Base-by-base conservation (phyloP, 2,797 vertebrate species). In the Martes flavigula region DNA sequence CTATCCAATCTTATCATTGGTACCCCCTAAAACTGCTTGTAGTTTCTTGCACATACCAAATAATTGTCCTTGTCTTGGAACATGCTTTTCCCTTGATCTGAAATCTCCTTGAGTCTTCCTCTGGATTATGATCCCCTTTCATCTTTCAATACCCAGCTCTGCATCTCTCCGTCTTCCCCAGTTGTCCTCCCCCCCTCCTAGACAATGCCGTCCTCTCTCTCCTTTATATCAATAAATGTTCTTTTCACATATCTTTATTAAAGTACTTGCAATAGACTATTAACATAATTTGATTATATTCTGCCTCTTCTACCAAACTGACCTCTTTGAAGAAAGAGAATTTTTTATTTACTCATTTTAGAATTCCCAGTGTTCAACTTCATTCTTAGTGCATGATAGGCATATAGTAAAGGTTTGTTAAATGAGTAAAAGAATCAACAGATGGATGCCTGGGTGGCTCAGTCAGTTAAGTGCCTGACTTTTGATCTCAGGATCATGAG, bases 261-360 rank as follows among this genome's bases (percentile, higher is more conserved):
- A 93, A 90, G n/a, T 12, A 84, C 14, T 91, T 70, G 30, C 2
- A 89, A 25, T 4, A 86, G 6, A 83, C 43, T 79, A 64, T 62
- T 84, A 38, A 88, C 84, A 70, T 60, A 86, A 86, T 85, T 89
- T 97, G 40, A 91, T 89, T 70, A 86, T 78, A 77, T 64, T 84
- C 51, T 54, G 4, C 38, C 10, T 86, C 58, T 32, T 94, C 77
- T 90, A 40, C 64, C 40, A 78, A 40, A 87, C 64, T 92, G 75
- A 58, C 73, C 43, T 78, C 73, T 75, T 87, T 87, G 92, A 93
- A 89, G 38, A 56, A 14, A 84, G 20, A 96, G 11, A 64, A 62
- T 54, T 75, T 78, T 79, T 82, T 87, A 21, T 92, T 73, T 72
- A 27, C 81, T 82, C 30, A 46, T 62, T 79, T 94, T 90, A 62